A percentile compares a stretch with the other conserved stretches of the same genome.
These are phyloP conservation scores for Chironomus tentans DNA, from an alignment of 2,888 invertebrate species.

Conservation along the genomic window DNA sequence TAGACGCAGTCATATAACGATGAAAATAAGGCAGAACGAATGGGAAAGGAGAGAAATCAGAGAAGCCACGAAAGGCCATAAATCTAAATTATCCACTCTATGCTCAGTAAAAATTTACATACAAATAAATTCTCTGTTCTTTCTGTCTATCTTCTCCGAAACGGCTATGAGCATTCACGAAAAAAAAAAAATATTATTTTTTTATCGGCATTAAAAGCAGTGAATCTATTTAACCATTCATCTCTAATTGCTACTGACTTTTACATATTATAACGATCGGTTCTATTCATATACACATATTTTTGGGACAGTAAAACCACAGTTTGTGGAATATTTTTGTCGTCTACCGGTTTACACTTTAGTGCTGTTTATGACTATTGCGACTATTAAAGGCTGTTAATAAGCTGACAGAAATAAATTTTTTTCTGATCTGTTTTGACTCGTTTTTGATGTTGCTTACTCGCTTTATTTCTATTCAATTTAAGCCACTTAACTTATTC, in stretches of 20 bases:
- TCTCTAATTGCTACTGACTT: conserved; percentile 13
- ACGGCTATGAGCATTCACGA: no score
- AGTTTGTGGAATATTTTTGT: background rate
- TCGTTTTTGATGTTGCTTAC: background rate
- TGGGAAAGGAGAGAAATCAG: background rate
- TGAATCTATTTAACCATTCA: background rate
- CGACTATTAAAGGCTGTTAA: conserved; percentile 13
- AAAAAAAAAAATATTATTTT: background rate
- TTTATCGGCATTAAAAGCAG: background rate
- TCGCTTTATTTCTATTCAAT: background rate
- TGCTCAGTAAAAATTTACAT: conserved; percentile 6
- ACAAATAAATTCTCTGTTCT: background rate
- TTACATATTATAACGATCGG: background rate
- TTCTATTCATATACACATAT: background rate
- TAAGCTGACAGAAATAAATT: background rate
- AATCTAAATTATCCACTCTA: conserved; percentile 11
- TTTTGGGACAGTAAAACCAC: background rate
- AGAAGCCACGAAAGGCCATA: background rate
- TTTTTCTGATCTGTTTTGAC: conserved; percentile 21
- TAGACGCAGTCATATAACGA: no score
- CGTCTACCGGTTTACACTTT: background rate
- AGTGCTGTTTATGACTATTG: background rate
- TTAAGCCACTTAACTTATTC: background rate
- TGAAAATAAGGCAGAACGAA: no score
- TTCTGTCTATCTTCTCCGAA: background rate